Evolutionary conservation across 2,888 invertebrate genomes (phyloP), one percentile per base, ranked within the genome.

Genomic region (Eupeodes luniger): DNA sequence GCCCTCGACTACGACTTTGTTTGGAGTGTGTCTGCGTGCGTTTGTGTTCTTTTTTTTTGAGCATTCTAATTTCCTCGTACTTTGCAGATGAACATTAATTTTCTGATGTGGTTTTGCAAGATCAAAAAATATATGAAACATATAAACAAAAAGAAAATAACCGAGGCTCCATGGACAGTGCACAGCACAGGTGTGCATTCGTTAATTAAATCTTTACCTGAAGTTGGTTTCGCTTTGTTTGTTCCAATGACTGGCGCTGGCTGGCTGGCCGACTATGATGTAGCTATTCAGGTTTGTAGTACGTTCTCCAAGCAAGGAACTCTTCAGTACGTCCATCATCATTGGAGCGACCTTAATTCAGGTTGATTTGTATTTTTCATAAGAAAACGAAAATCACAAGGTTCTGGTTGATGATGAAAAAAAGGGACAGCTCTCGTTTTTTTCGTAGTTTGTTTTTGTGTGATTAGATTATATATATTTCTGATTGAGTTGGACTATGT

Each of bases 201-300:
- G 66, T 84, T 40, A 88, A 88, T 88, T 84, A 88, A 88, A 88
- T 88, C 80, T 84, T 81, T 77, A 77, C 19, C 80, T 84, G 67
- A 77, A 51, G 80, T 77, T 75, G 67, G 51, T 47, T 51, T 57
- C 40, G 19, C 44, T 70, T 78, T 69, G 34, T 40, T 77, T 16
- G 27, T 77, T 81, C 76, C 80, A 85, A 67, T 87, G 62, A 83
- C 85, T 78, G 78, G 85, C 78, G 86, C 79, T 83, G 57, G 64
- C 79, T 83, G 57, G 64, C n/a, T 34, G 40, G 9, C 27, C 27
- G 27, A 27, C 27, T 27, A 27, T 27, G 27, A 40, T 40, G 9
- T 40, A 40, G 40, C 9, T 7, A 9, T 40, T 4, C 3, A 40
- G 40, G 40, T 40, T 7, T 40, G 40, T 40, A 64, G 12, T 27